Percentiles rank a stretch among this genome's conserved stretches.
Evolutionary conservation across 2,888 invertebrate species (phyloP).

Genomic region (Spisula solida): DNA sequence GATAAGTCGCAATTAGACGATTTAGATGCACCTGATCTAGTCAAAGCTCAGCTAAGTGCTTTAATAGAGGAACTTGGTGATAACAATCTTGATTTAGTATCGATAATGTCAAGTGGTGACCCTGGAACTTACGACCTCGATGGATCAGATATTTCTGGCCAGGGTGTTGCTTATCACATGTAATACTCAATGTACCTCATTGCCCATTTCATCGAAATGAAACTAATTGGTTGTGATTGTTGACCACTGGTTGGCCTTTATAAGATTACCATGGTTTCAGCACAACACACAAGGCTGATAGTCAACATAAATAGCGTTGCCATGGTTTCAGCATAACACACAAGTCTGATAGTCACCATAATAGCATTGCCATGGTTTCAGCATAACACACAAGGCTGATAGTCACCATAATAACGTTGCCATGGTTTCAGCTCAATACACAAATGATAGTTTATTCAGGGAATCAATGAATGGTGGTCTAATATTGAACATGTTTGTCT

Average conservation of each 20-base stretch:
- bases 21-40: slow-evolving; percentile 90
- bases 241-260: not conserved
- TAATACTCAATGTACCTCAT: not conserved
- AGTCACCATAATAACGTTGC: no score
- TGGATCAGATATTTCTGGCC: not conserved
- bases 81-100: slow-evolving; percentile 36
- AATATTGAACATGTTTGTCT: no score
- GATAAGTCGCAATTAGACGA: slow-evolving; percentile 90
- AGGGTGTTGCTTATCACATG: not conserved
- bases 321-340: no score
- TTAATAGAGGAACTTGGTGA: slow-evolving; percentile 68
- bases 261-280: not conserved
- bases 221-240: not conserved
- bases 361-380: no score
- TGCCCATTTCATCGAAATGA: no score
- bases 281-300: not conserved
- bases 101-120: slow-evolving; percentile 39
- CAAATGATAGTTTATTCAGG: no score
- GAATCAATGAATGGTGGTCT: no score
- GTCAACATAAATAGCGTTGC: not conserved
- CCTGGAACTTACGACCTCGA: slow-evolving; percentile 32
- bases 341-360: no score
- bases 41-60: slow-evolving; percentile 91
- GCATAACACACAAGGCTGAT: no score
- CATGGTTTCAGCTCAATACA: no score